These are phyloP conservation scores for Argyresthia goedartella DNA, from an alignment of 2,888 invertebrate species.

Conservation along the genomic window DNA sequence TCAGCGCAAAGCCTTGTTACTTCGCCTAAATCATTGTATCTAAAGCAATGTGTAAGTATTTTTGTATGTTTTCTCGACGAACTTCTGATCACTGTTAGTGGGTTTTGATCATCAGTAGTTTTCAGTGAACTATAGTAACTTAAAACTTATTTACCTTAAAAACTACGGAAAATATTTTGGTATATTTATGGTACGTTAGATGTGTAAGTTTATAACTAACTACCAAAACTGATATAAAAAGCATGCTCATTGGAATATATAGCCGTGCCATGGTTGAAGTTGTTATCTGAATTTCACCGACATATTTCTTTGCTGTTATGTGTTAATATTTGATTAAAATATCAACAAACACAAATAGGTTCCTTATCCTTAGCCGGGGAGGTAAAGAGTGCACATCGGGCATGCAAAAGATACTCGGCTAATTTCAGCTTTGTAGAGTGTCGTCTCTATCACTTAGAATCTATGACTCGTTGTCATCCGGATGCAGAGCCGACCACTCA, in stretches of 20 bases:
- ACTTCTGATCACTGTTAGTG: too few species aligned
- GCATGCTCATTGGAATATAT: slow-evolving; percentile 22
- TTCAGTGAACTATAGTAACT: too few species aligned
- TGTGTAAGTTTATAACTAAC: neutral
- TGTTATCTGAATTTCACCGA: slow-evolving; percentile 16
- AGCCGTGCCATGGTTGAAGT: slow-evolving; percentile 23
- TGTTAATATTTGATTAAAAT: neutral
- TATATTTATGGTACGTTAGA: neutral
- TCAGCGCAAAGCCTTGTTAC: too few species aligned
- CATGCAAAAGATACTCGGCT: neutral
- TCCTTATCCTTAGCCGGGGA: neutral
- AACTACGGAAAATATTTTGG: neutral
- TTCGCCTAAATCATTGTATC: too few species aligned
- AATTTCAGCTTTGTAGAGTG: too few species aligned
- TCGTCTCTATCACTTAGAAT: too few species aligned
- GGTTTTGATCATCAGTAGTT: too few species aligned
- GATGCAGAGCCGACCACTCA: too few species aligned
- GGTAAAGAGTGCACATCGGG: neutral
- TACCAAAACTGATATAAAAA: slow-evolving; percentile 9
- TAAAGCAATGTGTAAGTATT: too few species aligned
- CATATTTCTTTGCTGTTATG: slow-evolving; percentile 6
- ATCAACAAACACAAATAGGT: neutral
- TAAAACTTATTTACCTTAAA: too few species aligned
- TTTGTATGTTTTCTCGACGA: too few species aligned
- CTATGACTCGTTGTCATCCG: too few species aligned